These are phyloP conservation scores for Formica selysi DNA, from an alignment of 1,140 invertebrate species.

Conservation along the genomic window DNA sequence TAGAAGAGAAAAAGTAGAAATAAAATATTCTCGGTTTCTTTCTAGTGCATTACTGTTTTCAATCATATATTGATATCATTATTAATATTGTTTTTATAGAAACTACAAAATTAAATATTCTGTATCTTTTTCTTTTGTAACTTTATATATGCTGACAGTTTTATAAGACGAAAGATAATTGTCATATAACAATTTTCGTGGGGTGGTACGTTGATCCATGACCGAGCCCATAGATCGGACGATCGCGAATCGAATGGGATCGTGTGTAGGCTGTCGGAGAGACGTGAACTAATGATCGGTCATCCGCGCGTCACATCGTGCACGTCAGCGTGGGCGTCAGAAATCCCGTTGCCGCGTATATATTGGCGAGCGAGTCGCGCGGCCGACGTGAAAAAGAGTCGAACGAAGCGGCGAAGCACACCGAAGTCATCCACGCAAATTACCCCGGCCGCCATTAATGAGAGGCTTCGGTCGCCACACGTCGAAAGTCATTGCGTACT, in stretches of 20 bases:
- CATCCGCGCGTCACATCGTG: conserved; percentile 72
- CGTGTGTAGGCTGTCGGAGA: conserved; percentile 29
- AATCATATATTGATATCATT: no score
- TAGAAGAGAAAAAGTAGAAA: not conserved
- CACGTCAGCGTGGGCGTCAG: conserved; percentile 74
- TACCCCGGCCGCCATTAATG: conserved; percentile 79
- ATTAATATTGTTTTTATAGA: no score
- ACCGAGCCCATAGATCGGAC: not conserved
- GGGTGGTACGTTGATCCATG: not conserved
- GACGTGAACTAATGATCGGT: conserved; percentile 73
- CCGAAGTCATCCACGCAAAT: conserved; percentile 80
- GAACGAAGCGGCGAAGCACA: conserved; percentile 44
- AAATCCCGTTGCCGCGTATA: conserved; percentile 64
- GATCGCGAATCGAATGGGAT: conserved; percentile 38
- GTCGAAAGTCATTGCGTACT: conserved; percentile 74
- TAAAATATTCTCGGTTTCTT: not conserved
- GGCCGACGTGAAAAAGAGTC: not conserved
- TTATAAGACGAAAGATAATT: not conserved
- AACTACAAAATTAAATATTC: not conserved
- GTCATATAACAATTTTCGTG: not conserved
- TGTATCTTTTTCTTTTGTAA: not conserved
- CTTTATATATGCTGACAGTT: not conserved
- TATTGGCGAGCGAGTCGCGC: not conserved
- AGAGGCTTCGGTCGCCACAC: conserved; percentile 75
- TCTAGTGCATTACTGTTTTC: no score